These are phyloP conservation scores for Ophion ellenae DNA, from an alignment of 2,888 invertebrate genomes.

Conservation along the genomic window DNA sequence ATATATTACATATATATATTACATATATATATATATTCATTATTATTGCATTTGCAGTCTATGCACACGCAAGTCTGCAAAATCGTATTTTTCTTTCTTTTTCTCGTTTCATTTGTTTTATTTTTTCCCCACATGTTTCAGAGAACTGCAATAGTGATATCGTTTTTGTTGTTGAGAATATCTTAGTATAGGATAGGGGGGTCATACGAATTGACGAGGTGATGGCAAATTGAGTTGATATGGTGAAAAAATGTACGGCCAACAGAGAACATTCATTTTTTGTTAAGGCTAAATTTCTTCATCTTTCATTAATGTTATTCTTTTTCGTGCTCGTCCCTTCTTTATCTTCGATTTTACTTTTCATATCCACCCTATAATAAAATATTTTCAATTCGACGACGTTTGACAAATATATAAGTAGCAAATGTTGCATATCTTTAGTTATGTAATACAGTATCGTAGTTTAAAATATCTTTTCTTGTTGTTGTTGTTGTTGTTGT, in stretches of 20 bases:
- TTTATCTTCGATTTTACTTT: slow-evolving; percentile 27
- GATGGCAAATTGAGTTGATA: slow-evolving; percentile 78
- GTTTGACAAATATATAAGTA: slow-evolving; percentile 79
- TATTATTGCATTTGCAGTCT: slow-evolving; percentile 76
- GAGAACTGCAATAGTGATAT: slow-evolving; percentile 75
- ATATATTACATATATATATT: slow-evolving; percentile 60
- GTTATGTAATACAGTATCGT: slow-evolving; percentile 78
- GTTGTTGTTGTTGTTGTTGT: slow-evolving; percentile 69
- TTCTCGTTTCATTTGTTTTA: slow-evolving; percentile 8
- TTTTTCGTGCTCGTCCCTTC: slow-evolving; percentile 6
- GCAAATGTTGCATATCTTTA: slow-evolving; percentile 78
- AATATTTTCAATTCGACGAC: slow-evolving; percentile 78
- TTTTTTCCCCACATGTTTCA: slow-evolving; percentile 73
- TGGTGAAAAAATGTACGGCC: slow-evolving; percentile 75
- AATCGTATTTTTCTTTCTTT: slow-evolving; percentile 23
- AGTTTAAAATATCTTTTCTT: slow-evolving; percentile 78
- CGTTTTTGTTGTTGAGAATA: slow-evolving; percentile 74
- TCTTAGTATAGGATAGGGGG: slow-evolving; percentile 78
- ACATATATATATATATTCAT: slow-evolving; percentile 58
- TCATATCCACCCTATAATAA: slow-evolving; percentile 78
- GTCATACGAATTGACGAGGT: slow-evolving; percentile 78
- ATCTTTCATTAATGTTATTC: slow-evolving; percentile 16
- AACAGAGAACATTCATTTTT: slow-evolving; percentile 70
- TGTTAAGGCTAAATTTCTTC: slow-evolving; percentile 71
- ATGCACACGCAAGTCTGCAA: slow-evolving; percentile 78